Conservation (phyloP, 2,113 vertebrate species). For the Tympanuchus pallidicinctus region DNA sequence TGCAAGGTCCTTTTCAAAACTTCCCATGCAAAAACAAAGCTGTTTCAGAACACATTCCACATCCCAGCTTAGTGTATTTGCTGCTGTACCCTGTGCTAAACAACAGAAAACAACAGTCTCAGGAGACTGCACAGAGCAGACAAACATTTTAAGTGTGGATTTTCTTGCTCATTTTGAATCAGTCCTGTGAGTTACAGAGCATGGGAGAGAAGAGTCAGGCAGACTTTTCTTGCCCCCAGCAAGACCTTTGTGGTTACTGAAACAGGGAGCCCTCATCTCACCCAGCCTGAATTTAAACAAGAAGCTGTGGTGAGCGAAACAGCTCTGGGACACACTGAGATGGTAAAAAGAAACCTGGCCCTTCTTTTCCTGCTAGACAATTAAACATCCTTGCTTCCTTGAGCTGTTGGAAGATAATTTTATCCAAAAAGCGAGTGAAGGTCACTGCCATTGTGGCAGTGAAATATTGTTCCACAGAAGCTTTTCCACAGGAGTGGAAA, state of each 20-base stretch:
- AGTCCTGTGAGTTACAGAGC: too few relatives aligned
- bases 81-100: background rate
- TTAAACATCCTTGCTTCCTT: background rate
- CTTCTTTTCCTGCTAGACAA: accelerated
- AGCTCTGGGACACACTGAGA: background rate
- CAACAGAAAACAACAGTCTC: background rate
- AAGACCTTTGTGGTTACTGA: background rate
- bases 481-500: accelerated
- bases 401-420: background rate
- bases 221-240: too few relatives aligned
- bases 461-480: accelerated
- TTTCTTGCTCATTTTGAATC: background rate
- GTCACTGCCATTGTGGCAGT: background rate
- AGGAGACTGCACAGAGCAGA: background rate
- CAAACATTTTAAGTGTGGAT: accelerated
- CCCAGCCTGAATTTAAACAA: background rate
- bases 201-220: background rate
- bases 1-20: background rate
- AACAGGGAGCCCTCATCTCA: accelerated
- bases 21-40: background rate
- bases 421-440: background rate
- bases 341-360: background rate
- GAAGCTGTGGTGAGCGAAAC: background rate
- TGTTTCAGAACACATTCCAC: background rate
- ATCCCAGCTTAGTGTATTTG: too few relatives aligned